These are phyloP conservation scores for Acleris sparsana DNA, from an alignment of 2,888 invertebrate species.

Conservation along the genomic window DNA sequence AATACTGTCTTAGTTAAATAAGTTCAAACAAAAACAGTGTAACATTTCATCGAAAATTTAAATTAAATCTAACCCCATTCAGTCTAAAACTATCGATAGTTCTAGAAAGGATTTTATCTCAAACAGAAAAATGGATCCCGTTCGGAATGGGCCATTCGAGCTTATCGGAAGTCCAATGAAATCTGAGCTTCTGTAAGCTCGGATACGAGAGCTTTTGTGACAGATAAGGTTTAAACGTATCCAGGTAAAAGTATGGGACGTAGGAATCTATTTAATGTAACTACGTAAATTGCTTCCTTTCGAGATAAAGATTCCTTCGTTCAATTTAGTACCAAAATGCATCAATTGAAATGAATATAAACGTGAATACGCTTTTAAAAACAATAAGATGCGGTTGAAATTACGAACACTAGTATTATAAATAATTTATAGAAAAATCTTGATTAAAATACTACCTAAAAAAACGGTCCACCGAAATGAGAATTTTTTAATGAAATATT, in stretches of 20 bases:
- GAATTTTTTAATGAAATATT: conserved; percentile 1
- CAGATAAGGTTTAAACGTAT: conserved; percentile 7
- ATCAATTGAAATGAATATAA: too few relatives aligned
- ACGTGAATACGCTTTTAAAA: too few relatives aligned
- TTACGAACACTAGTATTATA: too few relatives aligned
- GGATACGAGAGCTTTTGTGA: conserved; percentile 7
- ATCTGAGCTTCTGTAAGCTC: conserved; percentile 19
- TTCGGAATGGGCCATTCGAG: conserved; percentile 8
- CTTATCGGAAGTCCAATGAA: conserved; percentile 15
- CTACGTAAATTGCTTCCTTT: too few relatives aligned
- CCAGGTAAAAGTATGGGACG: not conserved
- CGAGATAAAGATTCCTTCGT: too few relatives aligned
- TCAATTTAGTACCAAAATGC: too few relatives aligned
- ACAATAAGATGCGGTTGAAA: too few relatives aligned
- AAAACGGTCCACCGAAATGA: too few relatives aligned
- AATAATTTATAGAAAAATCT: not conserved
- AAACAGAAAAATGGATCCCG: conserved; percentile 21
- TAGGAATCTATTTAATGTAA: not conserved
- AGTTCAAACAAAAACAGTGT: not conserved
- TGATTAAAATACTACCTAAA: too few relatives aligned
- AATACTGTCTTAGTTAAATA: too few relatives aligned
- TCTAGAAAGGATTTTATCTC: conserved; percentile 13
- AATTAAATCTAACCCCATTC: conserved; percentile 7
- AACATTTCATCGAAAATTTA: not conserved
- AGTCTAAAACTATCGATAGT: conserved; percentile 16